These are phyloP conservation scores for Anthonomus grandis DNA, from an alignment of 1,140 invertebrate species.

Conservation along the genomic window DNA sequence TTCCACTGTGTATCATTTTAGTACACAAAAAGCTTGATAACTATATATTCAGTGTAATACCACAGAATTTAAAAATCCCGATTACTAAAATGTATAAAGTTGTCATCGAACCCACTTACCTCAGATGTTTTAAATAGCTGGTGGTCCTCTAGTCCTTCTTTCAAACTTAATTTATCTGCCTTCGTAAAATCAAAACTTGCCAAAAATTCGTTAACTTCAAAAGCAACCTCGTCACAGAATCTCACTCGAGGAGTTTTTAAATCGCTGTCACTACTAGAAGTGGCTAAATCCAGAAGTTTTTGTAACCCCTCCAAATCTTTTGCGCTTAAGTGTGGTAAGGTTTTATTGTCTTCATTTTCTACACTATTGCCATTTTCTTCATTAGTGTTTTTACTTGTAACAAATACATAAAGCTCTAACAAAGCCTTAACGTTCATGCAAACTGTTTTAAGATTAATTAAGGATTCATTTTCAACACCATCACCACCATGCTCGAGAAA, in stretches of 20 bases:
- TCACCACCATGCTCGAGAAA: conserved; percentile 43
- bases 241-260: conserved; percentile 38
- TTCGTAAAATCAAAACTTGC: conserved; percentile 57
- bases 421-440: conserved; percentile 39
- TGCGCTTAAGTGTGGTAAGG: neutral
- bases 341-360: conserved; percentile 4
- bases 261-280: conserved; percentile 34
- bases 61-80: too few species aligned
- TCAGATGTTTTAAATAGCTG: conserved; percentile 53
- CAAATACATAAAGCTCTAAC: conserved; percentile 42
- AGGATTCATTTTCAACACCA: conserved; percentile 27
- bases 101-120: too few species aligned
- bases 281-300: conserved; percentile 46
- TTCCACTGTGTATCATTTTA: too few species aligned
- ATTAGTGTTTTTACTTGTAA: neutral
- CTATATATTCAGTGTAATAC: too few species aligned
- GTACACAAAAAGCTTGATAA: too few species aligned
- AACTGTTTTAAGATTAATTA: conserved; percentile 32
- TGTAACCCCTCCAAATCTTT: conserved; percentile 46
- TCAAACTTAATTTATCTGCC: conserved; percentile 45
- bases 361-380: conserved; percentile 11
- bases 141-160: conserved; percentile 46
- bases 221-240: conserved; percentile 38
- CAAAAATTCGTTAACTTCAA: conserved; percentile 49
- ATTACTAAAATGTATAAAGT: too few species aligned